phyloP scores from a whole-genome alignment of 2,113 vertebrate species.

The Rhizomys pruinosus region DNA sequence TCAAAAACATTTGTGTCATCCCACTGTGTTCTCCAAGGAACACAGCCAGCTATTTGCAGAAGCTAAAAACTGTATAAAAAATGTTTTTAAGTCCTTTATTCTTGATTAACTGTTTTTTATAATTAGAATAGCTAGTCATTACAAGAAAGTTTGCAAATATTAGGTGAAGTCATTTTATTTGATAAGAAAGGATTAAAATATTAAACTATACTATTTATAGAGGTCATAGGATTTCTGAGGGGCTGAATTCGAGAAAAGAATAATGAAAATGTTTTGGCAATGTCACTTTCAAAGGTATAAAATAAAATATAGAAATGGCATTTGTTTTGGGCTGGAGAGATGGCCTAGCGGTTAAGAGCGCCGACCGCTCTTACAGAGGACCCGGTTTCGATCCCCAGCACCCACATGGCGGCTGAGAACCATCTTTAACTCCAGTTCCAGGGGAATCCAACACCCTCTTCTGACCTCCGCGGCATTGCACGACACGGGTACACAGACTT shows the following conservation, averaged over 20 bases:
- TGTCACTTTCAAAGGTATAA: conserved; percentile 17
- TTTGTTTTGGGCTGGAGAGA: too few relatives aligned
- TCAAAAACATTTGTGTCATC: conserved; percentile 54
- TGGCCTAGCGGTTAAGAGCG: too few relatives aligned
- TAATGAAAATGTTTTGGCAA: neutral
- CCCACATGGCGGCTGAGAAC: too few relatives aligned
- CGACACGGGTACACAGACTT: too few relatives aligned
- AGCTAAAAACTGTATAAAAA: conserved; percentile 65
- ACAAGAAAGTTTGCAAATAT: conserved; percentile 49
- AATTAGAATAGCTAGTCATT: conserved; percentile 54
- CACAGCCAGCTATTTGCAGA: conserved; percentile 69
- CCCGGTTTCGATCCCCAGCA: too few relatives aligned
- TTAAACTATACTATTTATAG: conserved; percentile 48
- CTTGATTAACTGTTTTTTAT: conserved; percentile 53
- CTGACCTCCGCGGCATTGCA: too few relatives aligned
- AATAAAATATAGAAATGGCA: neutral
- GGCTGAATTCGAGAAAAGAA: conserved; percentile 16
- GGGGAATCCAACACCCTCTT: too few relatives aligned
- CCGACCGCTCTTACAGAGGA: too few relatives aligned
- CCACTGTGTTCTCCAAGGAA: conserved; percentile 46
- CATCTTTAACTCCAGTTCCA: too few relatives aligned
- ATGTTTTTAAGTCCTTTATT: neutral
- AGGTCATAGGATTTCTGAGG: neutral
- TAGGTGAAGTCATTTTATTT: neutral
- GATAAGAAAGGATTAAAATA: neutral